Conservation (phyloP, 2,797 vertebrate species). For the Lacerta agilis region DNA sequence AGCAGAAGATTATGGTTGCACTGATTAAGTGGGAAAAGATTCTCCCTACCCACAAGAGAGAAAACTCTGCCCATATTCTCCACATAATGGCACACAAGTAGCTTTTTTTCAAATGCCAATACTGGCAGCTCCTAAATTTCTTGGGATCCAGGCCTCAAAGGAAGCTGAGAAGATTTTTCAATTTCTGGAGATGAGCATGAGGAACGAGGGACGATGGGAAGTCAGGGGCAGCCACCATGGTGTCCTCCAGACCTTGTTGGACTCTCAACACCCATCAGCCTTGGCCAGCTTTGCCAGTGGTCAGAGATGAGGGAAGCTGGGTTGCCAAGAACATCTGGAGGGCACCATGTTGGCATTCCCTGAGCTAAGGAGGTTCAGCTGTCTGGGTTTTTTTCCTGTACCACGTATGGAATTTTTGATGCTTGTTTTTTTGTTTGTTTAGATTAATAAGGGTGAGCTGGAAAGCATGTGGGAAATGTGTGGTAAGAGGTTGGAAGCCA, state of each 20-base stretch:
- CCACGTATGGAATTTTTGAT: not conserved
- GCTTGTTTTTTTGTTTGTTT: not conserved
- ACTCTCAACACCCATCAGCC: not conserved
- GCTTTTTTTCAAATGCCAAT: not conserved
- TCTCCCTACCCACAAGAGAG: not conserved
- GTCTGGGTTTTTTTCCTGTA: not conserved
- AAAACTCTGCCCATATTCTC: not conserved
- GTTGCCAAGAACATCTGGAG: too few species aligned
- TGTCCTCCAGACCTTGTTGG: too few species aligned
- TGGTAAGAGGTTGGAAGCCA: not conserved
- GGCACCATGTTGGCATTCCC: too few species aligned
- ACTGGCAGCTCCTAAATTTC: not conserved
- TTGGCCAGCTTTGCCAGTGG: not conserved
- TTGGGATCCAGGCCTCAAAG: not conserved
- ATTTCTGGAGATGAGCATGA: not conserved
- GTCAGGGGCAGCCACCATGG: too few species aligned
- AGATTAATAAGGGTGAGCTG: not conserved
- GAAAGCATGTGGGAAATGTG: not conserved
- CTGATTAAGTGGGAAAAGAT: not conserved
- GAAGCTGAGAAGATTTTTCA: not conserved
- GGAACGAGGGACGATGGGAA: too few species aligned
- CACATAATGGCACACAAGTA: not conserved
- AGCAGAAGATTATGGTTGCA: not conserved
- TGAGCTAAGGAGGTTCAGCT: not conserved
- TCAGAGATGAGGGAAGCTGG: too few species aligned